Evolutionary conservation across 2,888 invertebrate genomes (phyloP).

Genomic region (Calliphora vomitoria): DNA sequence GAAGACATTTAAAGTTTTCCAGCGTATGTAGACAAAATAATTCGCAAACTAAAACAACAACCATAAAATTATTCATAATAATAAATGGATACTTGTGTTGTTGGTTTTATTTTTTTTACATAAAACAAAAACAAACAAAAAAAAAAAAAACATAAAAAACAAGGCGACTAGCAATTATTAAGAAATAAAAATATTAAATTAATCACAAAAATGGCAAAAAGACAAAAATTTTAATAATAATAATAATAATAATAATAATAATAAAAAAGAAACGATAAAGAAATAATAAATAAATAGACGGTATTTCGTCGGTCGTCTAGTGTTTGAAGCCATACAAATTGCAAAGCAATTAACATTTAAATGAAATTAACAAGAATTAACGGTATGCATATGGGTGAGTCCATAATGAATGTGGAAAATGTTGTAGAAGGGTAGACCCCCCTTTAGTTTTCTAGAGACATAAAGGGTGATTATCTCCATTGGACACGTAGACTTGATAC

Average conservation of each 20-base stretch:
- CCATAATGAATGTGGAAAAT: conserved; percentile 9
- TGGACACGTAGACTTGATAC: no score
- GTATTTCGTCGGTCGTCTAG: conserved; percentile 41
- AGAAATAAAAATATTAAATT: conserved; percentile 32
- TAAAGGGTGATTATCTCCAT: no score
- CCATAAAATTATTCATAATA: conserved; percentile 36
- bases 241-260: conserved; percentile 17
- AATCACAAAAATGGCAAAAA: conserved; percentile 45
- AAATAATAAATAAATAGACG: conserved; percentile 46
- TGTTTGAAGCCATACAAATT: conserved; percentile 55
- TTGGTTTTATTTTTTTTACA: not conserved
- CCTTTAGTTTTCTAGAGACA: no score
- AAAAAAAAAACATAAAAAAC: not conserved
- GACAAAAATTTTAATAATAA: conserved; percentile 11
- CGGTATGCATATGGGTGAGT: conserved; percentile 50
- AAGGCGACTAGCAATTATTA: conserved; percentile 19
- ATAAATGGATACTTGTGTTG: conserved; percentile 2
- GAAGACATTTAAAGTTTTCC: conserved; percentile 49
- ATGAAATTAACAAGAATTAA: conserved; percentile 59
- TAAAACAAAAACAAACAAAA: not conserved
- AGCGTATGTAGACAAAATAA: conserved; percentile 30
- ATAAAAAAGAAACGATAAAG: no score
- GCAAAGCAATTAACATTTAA: conserved; percentile 69
- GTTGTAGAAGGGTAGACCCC: no score
- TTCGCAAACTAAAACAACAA: conserved; percentile 12